Evolutionary conservation across 2,113 vertebrate species (phyloP).

Genomic region (Meles meles): DNA sequence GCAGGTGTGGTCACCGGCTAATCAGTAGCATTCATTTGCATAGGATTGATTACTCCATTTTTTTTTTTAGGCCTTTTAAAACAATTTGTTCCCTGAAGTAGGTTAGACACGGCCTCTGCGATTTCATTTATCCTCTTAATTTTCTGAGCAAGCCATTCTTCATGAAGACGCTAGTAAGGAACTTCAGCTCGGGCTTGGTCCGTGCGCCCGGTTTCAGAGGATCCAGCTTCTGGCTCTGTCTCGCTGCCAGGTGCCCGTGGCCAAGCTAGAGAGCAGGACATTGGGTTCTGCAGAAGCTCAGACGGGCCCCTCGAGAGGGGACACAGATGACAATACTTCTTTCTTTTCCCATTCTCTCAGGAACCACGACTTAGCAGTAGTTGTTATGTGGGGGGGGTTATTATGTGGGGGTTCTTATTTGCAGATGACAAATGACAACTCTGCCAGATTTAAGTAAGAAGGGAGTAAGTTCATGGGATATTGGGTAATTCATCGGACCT

Average conservation of each 20-base stretch:
- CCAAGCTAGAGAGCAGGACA: neutral
- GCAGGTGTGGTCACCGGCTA: neutral
- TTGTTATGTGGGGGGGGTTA: rapidly evolving
- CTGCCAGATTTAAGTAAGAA: neutral
- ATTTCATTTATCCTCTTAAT: conserved; percentile 4
- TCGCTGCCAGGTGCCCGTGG: neutral
- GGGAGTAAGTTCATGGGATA: neutral
- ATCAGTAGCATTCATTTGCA: neutral
- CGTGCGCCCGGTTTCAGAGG: neutral
- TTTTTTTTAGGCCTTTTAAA: neutral
- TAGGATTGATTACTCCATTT: neutral
- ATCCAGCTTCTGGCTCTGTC: neutral
- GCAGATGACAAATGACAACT: neutral
- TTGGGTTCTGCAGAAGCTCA: neutral
- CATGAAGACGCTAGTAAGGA: neutral
- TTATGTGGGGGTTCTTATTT: neutral
- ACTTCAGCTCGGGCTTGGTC: neutral
- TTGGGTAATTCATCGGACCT: neutral
- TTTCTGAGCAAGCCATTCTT: conserved; percentile 21
- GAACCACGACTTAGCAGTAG: neutral
- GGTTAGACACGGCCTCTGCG: neutral
- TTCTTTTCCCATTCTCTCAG: neutral
- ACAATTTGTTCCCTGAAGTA: neutral
- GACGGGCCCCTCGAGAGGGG: neutral
- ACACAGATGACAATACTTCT: neutral